Conservation (phyloP, 2,888 invertebrate genomes). For the Endotricha flammealis region DNA sequence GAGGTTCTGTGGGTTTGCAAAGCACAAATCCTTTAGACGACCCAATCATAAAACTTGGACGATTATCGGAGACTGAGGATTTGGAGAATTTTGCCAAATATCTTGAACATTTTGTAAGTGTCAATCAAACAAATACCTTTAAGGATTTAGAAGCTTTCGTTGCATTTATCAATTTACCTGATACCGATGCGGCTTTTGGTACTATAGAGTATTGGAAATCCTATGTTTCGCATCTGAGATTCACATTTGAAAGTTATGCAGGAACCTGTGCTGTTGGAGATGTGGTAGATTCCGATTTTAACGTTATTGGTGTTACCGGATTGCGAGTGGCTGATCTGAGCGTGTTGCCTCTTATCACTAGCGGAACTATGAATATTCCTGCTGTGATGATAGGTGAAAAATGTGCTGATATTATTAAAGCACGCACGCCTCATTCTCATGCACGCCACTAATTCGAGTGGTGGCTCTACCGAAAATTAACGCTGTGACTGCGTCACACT, state of each 20-base stretch:
- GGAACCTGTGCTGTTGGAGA: conserved; percentile 20
- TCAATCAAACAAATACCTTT: conserved; percentile 2
- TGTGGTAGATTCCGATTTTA: conserved; percentile 14
- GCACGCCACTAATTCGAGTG: too few species aligned
- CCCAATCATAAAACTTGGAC: conserved; percentile 11
- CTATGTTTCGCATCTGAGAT: conserved; percentile 62
- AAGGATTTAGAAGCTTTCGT: neutral
- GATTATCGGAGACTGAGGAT: conserved; percentile 8
- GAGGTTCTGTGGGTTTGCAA: conserved; percentile 9
- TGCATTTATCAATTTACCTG: conserved; percentile 36
- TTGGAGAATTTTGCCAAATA: conserved; percentile 3
- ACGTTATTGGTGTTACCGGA: conserved; percentile 15
- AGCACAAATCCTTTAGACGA: conserved; percentile 7
- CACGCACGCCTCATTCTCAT: too few species aligned
- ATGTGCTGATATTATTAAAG: conserved; percentile 21
- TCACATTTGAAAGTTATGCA: conserved; percentile 75
- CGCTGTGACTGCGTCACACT: too few species aligned
- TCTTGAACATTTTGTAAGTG: neutral
- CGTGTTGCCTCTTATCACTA: conserved; percentile 16
- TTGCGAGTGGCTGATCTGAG: conserved; percentile 20
- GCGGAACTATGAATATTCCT: conserved; percentile 17
- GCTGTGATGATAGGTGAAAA: conserved; percentile 22
- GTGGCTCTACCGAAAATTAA: too few species aligned
- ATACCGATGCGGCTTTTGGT: conserved; percentile 56
- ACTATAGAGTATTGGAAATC: conserved; percentile 78